A percentile compares a stretch with the other conserved stretches of the same genome.
phyloP scores from a whole-genome alignment of 2,113 vertebrate species.

The Hypomesus transpacificus region DNA sequence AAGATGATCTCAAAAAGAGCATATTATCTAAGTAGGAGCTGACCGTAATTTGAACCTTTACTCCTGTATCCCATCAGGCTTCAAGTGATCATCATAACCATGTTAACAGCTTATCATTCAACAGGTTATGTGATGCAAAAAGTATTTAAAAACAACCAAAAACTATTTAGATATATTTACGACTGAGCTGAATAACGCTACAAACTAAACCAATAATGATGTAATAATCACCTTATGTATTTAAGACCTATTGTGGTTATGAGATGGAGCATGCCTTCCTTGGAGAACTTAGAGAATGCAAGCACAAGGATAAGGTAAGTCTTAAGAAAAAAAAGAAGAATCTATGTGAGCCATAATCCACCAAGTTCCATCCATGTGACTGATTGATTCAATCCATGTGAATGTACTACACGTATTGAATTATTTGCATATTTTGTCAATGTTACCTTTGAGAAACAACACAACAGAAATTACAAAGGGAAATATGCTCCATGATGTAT shows the following conservation, averaged over 20 bases:
- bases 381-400: background rate
- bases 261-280: no score
- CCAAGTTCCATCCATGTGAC: background rate
- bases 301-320: no score
- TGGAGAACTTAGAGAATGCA: no score
- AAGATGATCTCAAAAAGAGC: conserved; percentile 11
- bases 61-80: conserved; percentile 39
- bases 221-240: no score
- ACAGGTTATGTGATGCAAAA: conserved; percentile 18
- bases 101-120: conserved; percentile 35
- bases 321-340: no score
- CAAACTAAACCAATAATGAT: no score
- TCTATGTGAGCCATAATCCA: no score
- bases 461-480: background rate
- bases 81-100: conserved; percentile 39
- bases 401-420: background rate
- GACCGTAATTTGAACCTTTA: conserved; percentile 27
- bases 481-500: background rate
- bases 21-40: conserved; percentile 29
- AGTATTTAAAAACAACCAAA: background rate
- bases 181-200: no score
- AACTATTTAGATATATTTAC: no score
- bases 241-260: no score
- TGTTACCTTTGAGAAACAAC: background rate
- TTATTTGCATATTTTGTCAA: background rate